Evolutionary conservation across 1,140 invertebrate genomes (phyloP), one percentile per base, ranked within the genome.

Genomic region (Drosophila varians): DNA sequence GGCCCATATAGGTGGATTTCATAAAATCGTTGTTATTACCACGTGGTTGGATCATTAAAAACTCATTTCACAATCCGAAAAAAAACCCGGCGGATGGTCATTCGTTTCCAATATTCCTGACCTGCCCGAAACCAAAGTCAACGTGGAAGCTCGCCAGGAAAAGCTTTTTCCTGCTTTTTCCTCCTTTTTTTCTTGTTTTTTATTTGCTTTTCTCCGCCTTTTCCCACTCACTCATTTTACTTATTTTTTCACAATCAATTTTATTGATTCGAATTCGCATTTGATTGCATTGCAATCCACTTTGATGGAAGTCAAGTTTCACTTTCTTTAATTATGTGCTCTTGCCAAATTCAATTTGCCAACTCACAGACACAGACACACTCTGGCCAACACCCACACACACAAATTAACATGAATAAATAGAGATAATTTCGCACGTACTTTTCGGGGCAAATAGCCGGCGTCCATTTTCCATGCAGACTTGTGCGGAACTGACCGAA

Each of bases 381-480:
- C 56, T 43, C 12, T n/a, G 21, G 49, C 34, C 23, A 25, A 61
- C 40, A 43, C 31, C 19, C 14, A 34, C 0, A 48, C 8, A 31
- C 5, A 38, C 8, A 19, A 6, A 49, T 40, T 36, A 34, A 36
- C n/a, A 43, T 16, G 51, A 28, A n/a, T 14, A 43, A 52, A 26
- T 43, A 16, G 7, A 45, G 16, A 28, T 28, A 31, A 65, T 34
- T 45, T 51, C 26, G 11, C 60, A 80, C 80, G 60, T 84, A 80
- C 80, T 79, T 80, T 86, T 80, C 56, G 84, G 57, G 71, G 61
- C 55, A 12, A 64, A 65, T 64, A 34, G 76, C 68, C 76, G 76
- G 80, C 76, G 72, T 76, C 80, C 80, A 84, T 84, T 79, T 86
- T 73, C 80, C 58, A 64, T 43, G 80, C 79, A 55, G 72, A 75